phyloP scores from a whole-genome alignment of 2,113 vertebrate genomes.

The Puntigrus tetrazona region DNA sequence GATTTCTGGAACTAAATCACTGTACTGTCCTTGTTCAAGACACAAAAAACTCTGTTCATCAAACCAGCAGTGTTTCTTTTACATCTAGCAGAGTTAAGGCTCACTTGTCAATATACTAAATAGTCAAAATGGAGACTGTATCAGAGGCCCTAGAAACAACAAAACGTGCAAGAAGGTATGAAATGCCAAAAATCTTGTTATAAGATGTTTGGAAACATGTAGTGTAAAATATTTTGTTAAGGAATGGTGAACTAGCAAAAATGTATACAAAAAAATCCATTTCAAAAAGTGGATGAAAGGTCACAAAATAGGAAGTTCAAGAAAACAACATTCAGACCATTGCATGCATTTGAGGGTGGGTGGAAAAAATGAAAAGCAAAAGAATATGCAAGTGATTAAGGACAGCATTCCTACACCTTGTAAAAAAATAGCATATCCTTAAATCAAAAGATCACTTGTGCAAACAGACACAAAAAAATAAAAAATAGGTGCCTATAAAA shows the following conservation, averaged over 20 bases:
- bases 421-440: not conserved
- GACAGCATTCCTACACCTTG: not conserved
- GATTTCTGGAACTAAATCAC: constrained; percentile 30
- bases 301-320: not conserved
- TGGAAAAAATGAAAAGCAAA: not conserved
- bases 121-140: not conserved
- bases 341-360: not conserved
- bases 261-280: not conserved
- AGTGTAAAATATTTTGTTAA: not conserved
- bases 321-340: not conserved
- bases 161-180: not conserved
- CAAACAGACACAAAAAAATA: not conserved
- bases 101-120: not conserved
- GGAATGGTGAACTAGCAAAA: not conserved
- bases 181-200: not conserved
- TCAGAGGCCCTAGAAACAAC: not conserved
- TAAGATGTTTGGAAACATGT: not conserved
- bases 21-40: not conserved
- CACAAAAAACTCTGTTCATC: not conserved
- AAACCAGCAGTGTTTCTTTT: not conserved
- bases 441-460: not conserved
- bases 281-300: constrained; percentile 17
- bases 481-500: not conserved
- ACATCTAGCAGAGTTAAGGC: not conserved
- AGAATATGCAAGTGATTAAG: not conserved